Evolutionary conservation across 2,113 vertebrate species (phyloP).

Genomic region (Callipepla californica): DNA sequence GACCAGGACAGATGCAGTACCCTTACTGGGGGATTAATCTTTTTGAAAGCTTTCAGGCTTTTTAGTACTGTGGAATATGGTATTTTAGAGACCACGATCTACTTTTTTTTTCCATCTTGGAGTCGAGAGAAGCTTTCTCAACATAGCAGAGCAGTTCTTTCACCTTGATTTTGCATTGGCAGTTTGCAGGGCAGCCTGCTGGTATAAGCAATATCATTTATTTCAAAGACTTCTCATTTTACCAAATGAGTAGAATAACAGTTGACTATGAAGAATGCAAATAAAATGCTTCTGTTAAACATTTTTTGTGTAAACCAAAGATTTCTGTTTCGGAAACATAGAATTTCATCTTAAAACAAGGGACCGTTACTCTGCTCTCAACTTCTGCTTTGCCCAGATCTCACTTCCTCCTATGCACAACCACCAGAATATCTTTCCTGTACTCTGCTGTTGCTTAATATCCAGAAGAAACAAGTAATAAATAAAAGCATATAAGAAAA

Average conservation of each 20-base stretch:
- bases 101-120: background rate
- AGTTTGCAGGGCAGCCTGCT: background rate
- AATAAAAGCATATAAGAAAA: background rate
- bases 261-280: background rate
- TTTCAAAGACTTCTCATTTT: background rate
- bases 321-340: background rate
- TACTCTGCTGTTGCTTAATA: background rate
- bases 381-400: constrained; percentile 3
- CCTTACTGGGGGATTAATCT: background rate
- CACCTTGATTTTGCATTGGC: background rate
- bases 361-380: background rate
- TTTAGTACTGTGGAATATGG: background rate
- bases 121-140: constrained; percentile 5
- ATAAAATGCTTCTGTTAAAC: background rate
- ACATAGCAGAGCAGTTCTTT: background rate
- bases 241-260: background rate
- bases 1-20: background rate
- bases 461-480: background rate
- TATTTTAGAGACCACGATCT: background rate
- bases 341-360: constrained; percentile 17
- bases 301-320: background rate
- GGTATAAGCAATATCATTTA: background rate
- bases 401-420: background rate
- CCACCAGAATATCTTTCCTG: background rate
- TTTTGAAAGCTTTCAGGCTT: constrained; percentile 37